Percentiles rank a stretch among this genome's conserved stretches.
Conservation (phyloP, 2,113 vertebrate genomes). For the Callocephalon fimbriatum region DNA sequence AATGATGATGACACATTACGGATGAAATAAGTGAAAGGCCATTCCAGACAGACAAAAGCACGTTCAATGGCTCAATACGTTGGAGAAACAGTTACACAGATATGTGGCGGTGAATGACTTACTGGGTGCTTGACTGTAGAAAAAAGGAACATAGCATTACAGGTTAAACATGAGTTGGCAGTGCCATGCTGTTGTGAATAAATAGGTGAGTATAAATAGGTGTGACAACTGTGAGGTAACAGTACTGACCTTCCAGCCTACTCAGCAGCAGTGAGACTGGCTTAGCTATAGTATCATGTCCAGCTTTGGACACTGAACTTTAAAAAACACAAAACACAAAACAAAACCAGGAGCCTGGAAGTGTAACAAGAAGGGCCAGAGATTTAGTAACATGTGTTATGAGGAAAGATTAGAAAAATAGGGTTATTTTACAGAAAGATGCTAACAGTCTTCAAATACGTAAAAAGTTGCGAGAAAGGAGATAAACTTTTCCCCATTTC, state of each 20-base stretch:
- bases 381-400: background rate
- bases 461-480: background rate
- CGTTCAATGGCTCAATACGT: background rate
- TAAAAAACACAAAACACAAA: background rate
- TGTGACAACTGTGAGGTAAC: background rate
- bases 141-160: background rate
- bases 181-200: background rate
- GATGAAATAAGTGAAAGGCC: background rate
- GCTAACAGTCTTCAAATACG: background rate
- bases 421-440: background rate
- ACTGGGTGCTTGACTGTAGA: background rate
- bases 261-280: background rate
- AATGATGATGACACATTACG: accelerated
- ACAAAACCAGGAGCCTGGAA: background rate
- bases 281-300: background rate
- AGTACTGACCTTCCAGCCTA: background rate
- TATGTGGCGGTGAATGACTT: background rate
- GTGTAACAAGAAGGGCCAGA: background rate
- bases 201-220: background rate
- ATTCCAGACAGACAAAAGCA: background rate
- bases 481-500: background rate
- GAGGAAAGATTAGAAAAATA: background rate
- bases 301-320: background rate
- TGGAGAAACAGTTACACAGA: background rate
- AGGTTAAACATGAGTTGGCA: background rate